Percentiles rank a stretch among this genome's conserved stretches.
Evolutionary conservation across 2,888 invertebrate species (phyloP).

Genomic region (Doris montereyensis): DNA sequence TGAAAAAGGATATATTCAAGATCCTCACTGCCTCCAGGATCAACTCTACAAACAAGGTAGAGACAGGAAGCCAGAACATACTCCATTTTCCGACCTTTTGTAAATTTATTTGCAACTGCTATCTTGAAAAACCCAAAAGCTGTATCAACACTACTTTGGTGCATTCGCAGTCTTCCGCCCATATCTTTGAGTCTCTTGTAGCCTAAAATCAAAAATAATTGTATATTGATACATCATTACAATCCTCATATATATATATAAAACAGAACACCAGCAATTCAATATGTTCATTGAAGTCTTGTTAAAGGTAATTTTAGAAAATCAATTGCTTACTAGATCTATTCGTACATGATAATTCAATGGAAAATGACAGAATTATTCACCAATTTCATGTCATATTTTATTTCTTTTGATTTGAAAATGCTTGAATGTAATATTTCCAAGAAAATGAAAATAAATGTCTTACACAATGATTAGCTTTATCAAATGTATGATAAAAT

Average conservation of each 20-base stretch:
- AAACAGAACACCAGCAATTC: not conserved
- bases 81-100: conserved; percentile 90
- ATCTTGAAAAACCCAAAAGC: conserved; percentile 78
- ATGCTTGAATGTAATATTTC: no score
- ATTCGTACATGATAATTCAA: not conserved
- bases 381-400: no score
- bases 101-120: conserved; percentile 76
- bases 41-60: conserved; percentile 87
- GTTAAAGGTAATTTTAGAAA: not conserved
- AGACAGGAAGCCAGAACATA: conserved; percentile 97
- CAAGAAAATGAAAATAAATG: no score
- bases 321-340: not conserved
- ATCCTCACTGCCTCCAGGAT: conserved; percentile 39
- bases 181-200: conserved; percentile 87
- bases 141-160: conserved; percentile 92
- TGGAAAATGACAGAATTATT: no score
- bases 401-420: no score
- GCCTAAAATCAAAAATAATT: conserved; percentile 56
- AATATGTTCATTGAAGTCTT: not conserved
- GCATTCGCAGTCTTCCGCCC: conserved; percentile 88
- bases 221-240: not conserved
- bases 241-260: not conserved
- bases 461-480: no score
- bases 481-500: no score
- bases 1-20: conserved; percentile 42